phyloP scores from a whole-genome alignment of 2,113 vertebrate species.

The Bombycilla garrulus region DNA sequence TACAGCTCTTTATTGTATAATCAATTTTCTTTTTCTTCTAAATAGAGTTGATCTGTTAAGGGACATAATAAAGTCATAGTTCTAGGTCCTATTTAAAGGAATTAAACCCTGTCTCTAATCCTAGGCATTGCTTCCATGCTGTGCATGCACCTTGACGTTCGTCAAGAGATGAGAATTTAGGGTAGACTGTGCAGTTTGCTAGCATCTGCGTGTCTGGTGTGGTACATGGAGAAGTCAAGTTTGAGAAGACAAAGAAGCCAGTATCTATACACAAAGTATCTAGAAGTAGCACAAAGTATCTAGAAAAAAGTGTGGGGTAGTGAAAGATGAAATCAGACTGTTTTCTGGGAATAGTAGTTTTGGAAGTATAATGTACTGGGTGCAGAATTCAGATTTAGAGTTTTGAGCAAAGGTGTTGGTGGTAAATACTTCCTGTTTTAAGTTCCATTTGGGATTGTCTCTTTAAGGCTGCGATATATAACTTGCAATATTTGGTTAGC shows the following conservation, averaged over 20 bases:
- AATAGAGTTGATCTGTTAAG: neutral
- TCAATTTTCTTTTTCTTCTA: neutral
- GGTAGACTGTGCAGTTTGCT: neutral
- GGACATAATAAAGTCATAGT: neutral
- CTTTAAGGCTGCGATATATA: neutral
- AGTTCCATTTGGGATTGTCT: neutral
- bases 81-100: neutral
- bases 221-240: neutral
- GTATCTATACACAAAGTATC: too few relatives aligned
- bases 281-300: neutral
- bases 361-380: neutral
- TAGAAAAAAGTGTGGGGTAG: neutral
- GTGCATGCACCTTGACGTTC: neutral
- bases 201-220: neutral
- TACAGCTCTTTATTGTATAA: neutral
- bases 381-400: neutral
- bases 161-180: neutral
- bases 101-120: neutral
- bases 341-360: neutral
- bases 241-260: neutral
- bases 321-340: neutral
- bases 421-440: neutral
- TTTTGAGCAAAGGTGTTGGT: neutral
- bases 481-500: neutral
- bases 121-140: accelerated